phyloP scores from a whole-genome alignment of 2,113 vertebrate species.

The Polypterus senegalus region DNA sequence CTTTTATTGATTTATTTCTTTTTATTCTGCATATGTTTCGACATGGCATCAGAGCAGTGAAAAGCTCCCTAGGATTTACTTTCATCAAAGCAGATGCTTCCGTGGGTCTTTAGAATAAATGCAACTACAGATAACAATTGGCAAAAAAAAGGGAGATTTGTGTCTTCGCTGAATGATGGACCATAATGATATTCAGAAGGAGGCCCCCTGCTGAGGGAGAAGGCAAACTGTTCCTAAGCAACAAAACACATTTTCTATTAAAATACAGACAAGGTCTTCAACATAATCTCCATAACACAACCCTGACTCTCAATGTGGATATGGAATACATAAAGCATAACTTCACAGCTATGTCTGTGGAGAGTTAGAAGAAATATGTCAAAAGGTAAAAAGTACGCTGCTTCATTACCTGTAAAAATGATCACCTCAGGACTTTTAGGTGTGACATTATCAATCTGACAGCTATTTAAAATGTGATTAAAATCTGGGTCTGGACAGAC shows the following conservation, averaged over 20 bases:
- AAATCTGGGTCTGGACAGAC: neutral
- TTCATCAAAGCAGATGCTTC: slow-evolving; percentile 29
- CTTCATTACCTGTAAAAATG: too few relatives aligned
- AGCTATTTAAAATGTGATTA: neutral
- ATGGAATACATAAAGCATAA: slow-evolving; percentile 14
- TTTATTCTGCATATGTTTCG: neutral
- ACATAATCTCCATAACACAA: slow-evolving; percentile 36
- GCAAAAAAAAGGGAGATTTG: slow-evolving; percentile 40
- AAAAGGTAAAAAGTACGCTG: too few relatives aligned
- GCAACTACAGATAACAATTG: slow-evolving; percentile 43
- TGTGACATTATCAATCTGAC: neutral
- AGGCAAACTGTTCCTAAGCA: slow-evolving; percentile 55
- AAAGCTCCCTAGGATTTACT: neutral
- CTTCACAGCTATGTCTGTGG: slow-evolving; percentile 15
- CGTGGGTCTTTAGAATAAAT: slow-evolving; percentile 25
- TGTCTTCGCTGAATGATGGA: slow-evolving; percentile 35
- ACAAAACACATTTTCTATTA: slow-evolving; percentile 47
- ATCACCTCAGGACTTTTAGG: too few relatives aligned
- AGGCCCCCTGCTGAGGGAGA: slow-evolving; percentile 37
- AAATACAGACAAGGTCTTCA: slow-evolving; percentile 34
- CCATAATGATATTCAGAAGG: slow-evolving; percentile 51
- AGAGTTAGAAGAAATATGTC: too few relatives aligned
- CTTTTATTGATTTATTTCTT: neutral
- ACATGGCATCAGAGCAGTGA: neutral
- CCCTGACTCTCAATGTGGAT: slow-evolving; percentile 35